A percentile compares a stretch with the other conserved stretches of the same genome.
Evolutionary conservation across 2,797 vertebrate species (phyloP).

Genomic region (Zonotrichia albicollis): DNA sequence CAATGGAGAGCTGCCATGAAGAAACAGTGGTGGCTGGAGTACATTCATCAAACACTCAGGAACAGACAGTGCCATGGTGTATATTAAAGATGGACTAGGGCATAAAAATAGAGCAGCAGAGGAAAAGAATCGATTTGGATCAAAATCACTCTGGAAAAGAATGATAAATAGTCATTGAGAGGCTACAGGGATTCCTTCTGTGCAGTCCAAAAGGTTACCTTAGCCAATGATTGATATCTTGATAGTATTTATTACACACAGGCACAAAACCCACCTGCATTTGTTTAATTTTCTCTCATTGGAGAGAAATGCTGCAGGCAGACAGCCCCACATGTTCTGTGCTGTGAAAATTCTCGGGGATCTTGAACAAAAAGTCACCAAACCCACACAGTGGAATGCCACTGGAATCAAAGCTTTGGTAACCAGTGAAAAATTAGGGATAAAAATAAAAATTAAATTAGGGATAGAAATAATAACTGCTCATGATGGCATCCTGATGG

Average conservation of each 20-base stretch:
- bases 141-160: slow-evolving; percentile 31
- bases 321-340: neutral
- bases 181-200: neutral
- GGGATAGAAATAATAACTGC: neutral
- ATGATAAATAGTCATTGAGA: slow-evolving; percentile 21
- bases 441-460: neutral
- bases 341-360: neutral
- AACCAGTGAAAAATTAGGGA: neutral
- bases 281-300: neutral
- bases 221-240: slow-evolving; percentile 13
- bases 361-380: neutral
- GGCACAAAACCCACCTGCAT: neutral
- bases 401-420: neutral
- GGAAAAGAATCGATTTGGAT: slow-evolving; percentile 32
- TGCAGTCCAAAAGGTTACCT: slow-evolving; percentile 16
- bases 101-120: slow-evolving; percentile 40
- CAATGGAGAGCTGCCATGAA: slow-evolving; percentile 7
- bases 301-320: neutral
- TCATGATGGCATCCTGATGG: neutral
- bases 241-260: neutral
- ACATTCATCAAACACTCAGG: slow-evolving; percentile 33
- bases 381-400: neutral
- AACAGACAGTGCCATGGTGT: neutral
- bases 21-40: slow-evolving; percentile 22
- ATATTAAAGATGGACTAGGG: slow-evolving; percentile 12